A percentile compares a stretch with the other conserved stretches of the same genome.
These are phyloP conservation scores for Neolamprologus longior DNA, from an alignment of 2,113 vertebrate genomes.

Conservation along the genomic window DNA sequence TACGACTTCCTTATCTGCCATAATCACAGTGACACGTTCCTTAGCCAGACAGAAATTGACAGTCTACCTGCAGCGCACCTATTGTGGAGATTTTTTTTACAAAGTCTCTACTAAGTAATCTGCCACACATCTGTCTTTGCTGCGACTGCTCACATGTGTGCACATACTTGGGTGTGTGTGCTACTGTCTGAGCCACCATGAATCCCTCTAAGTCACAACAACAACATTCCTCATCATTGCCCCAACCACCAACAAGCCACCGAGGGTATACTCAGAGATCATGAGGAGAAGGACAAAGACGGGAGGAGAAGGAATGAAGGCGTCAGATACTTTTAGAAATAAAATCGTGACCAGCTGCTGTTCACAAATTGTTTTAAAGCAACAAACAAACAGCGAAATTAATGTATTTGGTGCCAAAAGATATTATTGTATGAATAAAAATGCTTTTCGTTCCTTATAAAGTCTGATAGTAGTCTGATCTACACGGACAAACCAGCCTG, in stretches of 20 bases:
- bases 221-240: constrained; percentile 60
- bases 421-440: background rate
- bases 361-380: background rate
- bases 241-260: constrained; percentile 39
- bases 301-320: background rate
- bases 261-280: constrained; percentile 28
- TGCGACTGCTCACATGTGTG: background rate
- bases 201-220: constrained; percentile 55
- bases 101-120: constrained; percentile 1
- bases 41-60: background rate
- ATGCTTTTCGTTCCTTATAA: background rate
- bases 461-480: background rate
- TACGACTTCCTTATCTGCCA: background rate
- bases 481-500: background rate
- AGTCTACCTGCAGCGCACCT: background rate
- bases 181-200: constrained; percentile 49
- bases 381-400: background rate
- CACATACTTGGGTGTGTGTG: background rate
- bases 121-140: constrained; percentile 18
- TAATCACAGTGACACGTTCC: background rate
- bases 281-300: constrained; percentile 5
- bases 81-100: background rate
- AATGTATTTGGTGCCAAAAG: background rate
- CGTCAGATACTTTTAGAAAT: background rate
- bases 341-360: background rate